Base-by-base conservation (phyloP, 2,113 vertebrate species). In the Lasiurus borealis region DNA sequence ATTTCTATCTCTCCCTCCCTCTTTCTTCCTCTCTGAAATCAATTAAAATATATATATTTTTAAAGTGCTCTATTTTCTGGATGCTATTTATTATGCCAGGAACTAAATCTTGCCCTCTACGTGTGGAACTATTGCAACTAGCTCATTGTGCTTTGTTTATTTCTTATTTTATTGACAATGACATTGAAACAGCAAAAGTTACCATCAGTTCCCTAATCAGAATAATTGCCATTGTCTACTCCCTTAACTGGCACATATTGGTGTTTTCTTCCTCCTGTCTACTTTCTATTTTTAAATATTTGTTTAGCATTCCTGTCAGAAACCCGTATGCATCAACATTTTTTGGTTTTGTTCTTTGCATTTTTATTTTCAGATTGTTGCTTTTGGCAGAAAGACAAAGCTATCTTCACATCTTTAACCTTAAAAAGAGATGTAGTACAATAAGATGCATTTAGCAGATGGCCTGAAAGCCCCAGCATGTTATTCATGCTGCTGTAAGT, bases 221-320 rank as follows among this genome's bases (percentile, higher is more conserved):
- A 31, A 5, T 27, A 23, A 48, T 88, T 11, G 31, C 46, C 13
- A n/a, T 68, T 40, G 40, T 48, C 62, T 46, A 5, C 52, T 50
- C 36, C 40, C 40, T 14, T 66, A 21, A 6, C 72, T 34, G 48
- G 18, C 23, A 9, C 52, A 13, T 52, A 8, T 72, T 75, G 54
- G 12, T 66, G 48, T 66, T 83, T 87, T 82, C 62, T 86, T 66
- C 62, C 46, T 81, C 16, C 0, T 31, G 27, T 84, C 90, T 80
- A 21, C 54, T 93, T 95, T 44, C 36, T 44, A 23, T 91, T 73
- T 62, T 73, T 95, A 87, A 83, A 90, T 40, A 64, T 87, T 86
- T 77, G 52, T 72, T 96, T 73, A 75, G 54, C 64, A 80, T 10
- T 50, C 25, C 52, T 77, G 82, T 66, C 48, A 62, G 77, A 48